Conservation (phyloP, 2,888 invertebrate genomes). For the Rhagonycha lutea region DNA sequence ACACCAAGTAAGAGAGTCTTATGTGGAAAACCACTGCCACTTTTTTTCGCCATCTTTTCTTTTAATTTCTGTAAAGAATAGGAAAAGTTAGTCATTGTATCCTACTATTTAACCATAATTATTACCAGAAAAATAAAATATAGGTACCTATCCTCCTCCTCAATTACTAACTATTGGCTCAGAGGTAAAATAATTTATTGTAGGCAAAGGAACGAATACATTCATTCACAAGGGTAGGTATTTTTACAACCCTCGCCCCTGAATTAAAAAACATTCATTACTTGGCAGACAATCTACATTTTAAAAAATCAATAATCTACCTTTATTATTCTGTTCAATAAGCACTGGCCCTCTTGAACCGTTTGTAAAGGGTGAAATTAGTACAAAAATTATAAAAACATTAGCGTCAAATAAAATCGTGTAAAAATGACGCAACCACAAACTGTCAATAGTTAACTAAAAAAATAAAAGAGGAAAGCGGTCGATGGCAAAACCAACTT, state of each 20-base stretch:
- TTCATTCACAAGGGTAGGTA: neutral
- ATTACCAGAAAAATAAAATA: neutral
- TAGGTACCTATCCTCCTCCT: neutral
- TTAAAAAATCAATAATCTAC: neutral
- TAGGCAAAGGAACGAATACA: too few relatives aligned
- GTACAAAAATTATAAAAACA: neutral
- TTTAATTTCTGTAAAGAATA: constrained; percentile 38
- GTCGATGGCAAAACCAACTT: neutral
- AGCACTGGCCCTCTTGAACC: neutral
- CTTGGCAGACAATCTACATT: neutral
- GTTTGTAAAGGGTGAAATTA: neutral
- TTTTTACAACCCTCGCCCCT: neutral
- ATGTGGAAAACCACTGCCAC: constrained; percentile 62
- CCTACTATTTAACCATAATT: too few relatives aligned
- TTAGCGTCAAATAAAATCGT: neutral
- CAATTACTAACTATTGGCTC: neutral
- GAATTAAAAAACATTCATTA: neutral
- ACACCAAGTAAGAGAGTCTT: constrained; percentile 66
- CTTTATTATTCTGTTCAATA: neutral
- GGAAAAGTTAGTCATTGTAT: too few relatives aligned
- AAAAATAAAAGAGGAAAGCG: neutral
- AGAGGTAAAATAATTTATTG: neutral
- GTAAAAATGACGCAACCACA: neutral
- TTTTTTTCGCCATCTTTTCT: constrained; percentile 54
- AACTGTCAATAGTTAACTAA: neutral